Base-by-base conservation (phyloP, 2,888 invertebrate species). In the Euphydryas editha region DNA sequence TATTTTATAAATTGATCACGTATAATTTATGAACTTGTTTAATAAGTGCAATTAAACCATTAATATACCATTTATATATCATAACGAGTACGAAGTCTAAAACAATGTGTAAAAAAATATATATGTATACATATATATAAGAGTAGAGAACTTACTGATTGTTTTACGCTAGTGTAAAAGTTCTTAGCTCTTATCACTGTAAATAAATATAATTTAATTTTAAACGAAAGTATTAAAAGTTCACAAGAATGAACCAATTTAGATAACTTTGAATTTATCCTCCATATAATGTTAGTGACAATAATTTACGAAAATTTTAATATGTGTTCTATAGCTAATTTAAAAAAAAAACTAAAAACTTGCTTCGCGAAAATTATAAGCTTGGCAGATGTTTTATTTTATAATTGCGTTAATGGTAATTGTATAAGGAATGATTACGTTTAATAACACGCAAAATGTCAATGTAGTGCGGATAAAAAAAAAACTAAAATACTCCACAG, bases 361-460 rank as follows among this genome's bases (percentile, higher is more conserved):
- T 7, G 7, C 24, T 30, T 20, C 7, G 36, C 15, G 8, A 36
- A 17, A 54, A 36, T 54, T 36, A 54, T 54, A 36, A 54, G 11
- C 54, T 36, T 36, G 17, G 54, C 54, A 54, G 54, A 54, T 54
- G 54, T 36, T 24, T 51, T 54, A 36, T 54, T 54, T 36, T 24
- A 54, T 54, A 54, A 17, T 54, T 54, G n/a, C 24, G 15, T 18
- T 54, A 54, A 36, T 30, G 11, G 30, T 54, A 54, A 54, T 54
- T 54, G 17, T 54, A 36, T 54, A 54, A 17, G n/a, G 36, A 36
- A 54, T 54, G n/a, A 54, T 54, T 54, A 17, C 36, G 30, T 36
- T 36, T 36, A 36, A 54, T 36, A 54, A 54, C 54, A 54, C 30
- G n/a, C 54, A 54, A 54, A 54, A 54, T 54, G 54, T 54, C 54